Base-by-base conservation (phyloP, 2,113 vertebrate genomes). In the Heptranchias perlo region DNA sequence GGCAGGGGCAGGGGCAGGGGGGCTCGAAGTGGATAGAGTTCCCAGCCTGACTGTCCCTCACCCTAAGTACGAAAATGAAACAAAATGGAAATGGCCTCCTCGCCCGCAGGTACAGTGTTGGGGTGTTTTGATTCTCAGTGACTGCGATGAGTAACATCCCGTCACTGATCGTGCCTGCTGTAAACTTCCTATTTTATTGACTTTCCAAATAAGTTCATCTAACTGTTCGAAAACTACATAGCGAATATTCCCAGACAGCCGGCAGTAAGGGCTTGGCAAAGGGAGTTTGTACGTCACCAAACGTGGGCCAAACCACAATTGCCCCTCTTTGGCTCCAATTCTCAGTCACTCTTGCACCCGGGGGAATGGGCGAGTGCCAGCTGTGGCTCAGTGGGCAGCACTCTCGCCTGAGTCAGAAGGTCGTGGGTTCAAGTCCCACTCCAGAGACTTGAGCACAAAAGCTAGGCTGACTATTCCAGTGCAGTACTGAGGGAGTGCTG, bases 171-270 rank as follows among this genome's bases (percentile, higher is more conserved):
- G 13, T 25, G 35, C 14, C 4, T 58, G 52, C 89, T n/a, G 54
- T 16, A 39, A 78, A 39, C 39, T 39, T 78, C 39, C 76, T 78
- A 4, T 18, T n/a, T 92, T 28, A 61, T 92, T 92, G 0, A 14
- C n/a, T 61, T 89, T 92, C 89, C 89, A 61, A 92, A 92, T 61
- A 92, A 92, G 89, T 61, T 61, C 54, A 92, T 92, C 89, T 18
- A 18, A 92, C 54, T n/a, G 54, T 92, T 92, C 1, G 21, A 7
- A 35, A 61, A 35, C 54, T n/a, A 31, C 14, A 18, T 5, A 6
- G 89, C 3, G 31, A 92, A 61, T 31, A 61, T 61, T 92, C 14
- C 25, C 84, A 28, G 49, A 87, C 47, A 11, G 1, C 47, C 28
- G 7, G 7, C 49, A 10, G 23, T 92, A 13, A 21, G 8, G 52